Evolutionary conservation across 1,140 invertebrate species (phyloP), one percentile per base, ranked within the genome.

Genomic region (Drosophila obscura): DNA sequence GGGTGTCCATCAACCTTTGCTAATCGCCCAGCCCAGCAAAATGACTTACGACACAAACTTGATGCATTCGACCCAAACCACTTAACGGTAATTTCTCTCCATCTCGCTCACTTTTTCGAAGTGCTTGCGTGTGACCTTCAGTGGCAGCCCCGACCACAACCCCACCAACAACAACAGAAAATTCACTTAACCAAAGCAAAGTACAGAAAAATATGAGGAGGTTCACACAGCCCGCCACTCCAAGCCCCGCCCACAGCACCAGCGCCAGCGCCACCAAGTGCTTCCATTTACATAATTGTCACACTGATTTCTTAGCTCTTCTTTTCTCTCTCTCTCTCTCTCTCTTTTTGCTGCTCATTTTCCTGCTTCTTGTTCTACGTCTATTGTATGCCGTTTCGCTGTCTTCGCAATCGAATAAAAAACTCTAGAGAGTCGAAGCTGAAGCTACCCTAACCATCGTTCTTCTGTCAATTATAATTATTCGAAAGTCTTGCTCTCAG

Each of bases 221-320:
- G 35, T 39, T 39, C 35, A 9, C 44, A 63, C 46, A 64, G 41
- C 35, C 26, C 26, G 22, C 22, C 46, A 19, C 44, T 43, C 31
- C 57, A 69, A 62, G 46, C 78, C 67, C 60, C 66, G 74, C 62
- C 60, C 73, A 75, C 56, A 75, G 65, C 59, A 49, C 55, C 41
- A n/a, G n/a, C n/a, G n/a, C n/a, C n/a, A n/a, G n/a, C n/a, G 55
- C 59, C 80, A 83, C 59, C 80, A 83, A 83, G 80, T 85, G 82
- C 77, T 58, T 78, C 83, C 82, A 87, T 87, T 87, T 88, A 87
- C 79, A 87, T 87, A 87, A 87, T 87, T 87, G 82, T 87, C 82
- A 82, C 82, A 87, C 81, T 77, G 77, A 75, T 76, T 87, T 80
- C 60, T 61, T 61, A 46, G 61, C 61, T 41, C 41, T 53, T 55